Conservation (phyloP, 2,113 vertebrate genomes). For the Lasiurus cinereus region DNA sequence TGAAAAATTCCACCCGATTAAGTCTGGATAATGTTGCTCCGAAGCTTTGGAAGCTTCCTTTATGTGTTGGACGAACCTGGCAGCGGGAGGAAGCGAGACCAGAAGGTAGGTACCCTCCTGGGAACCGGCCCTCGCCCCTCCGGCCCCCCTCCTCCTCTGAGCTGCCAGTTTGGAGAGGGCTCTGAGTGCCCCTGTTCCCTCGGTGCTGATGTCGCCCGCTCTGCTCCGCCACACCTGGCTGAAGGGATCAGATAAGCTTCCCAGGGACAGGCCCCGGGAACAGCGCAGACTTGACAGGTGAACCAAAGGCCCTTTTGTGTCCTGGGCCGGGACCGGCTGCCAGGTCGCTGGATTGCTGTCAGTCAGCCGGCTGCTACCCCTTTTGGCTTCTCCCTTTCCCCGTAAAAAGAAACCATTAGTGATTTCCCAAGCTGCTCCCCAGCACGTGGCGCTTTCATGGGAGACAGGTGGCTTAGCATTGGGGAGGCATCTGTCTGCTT, state of each 20-base stretch:
- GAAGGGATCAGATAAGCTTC: slow-evolving; percentile 82
- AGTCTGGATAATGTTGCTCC: neutral
- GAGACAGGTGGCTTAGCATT: slow-evolving; percentile 56
- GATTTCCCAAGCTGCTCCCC: slow-evolving; percentile 74
- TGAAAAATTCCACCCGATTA: neutral
- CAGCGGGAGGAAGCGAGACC: neutral
- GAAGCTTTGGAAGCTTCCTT: neutral
- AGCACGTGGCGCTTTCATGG: slow-evolving; percentile 72
- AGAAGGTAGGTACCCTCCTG: neutral
- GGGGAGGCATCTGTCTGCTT: neutral
- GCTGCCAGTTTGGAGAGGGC: neutral
- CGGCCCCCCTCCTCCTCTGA: slow-evolving; percentile 40
- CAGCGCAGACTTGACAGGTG: slow-evolving; percentile 81
- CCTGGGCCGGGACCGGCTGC: slow-evolving; percentile 64
- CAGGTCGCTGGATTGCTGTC: slow-evolving; percentile 75
- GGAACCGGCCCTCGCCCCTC: neutral
- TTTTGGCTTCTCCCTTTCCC: slow-evolving; percentile 78
- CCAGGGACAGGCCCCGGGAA: slow-evolving; percentile 75
- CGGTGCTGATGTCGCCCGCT: slow-evolving; percentile 71
- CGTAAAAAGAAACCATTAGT: slow-evolving; percentile 79
- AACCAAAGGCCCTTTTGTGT: slow-evolving; percentile 85
- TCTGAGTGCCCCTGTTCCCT: slow-evolving; percentile 49
- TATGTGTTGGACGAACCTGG: neutral
- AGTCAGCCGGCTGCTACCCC: slow-evolving; percentile 72
- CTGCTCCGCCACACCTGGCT: slow-evolving; percentile 82